phyloP scores from a whole-genome alignment of 2,888 invertebrate genomes.

The Papilio elwesi region DNA sequence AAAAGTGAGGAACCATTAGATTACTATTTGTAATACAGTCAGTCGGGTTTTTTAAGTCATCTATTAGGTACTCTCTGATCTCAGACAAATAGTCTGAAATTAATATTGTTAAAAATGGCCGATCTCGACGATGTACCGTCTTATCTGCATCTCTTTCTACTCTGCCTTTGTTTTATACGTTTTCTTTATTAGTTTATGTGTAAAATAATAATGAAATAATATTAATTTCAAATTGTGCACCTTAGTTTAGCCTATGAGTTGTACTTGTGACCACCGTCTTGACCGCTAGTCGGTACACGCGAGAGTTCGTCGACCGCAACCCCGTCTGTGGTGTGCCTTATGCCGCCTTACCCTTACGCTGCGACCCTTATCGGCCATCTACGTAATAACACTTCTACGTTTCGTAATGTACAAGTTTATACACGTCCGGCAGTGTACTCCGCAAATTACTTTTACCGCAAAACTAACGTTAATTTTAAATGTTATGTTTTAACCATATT shows the following conservation, averaged over 20 bases:
- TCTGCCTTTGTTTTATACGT: too few species aligned
- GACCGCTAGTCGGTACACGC: conserved; percentile 64
- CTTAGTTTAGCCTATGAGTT: conserved; percentile 2
- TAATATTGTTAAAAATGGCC: too few species aligned
- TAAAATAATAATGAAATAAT: background rate
- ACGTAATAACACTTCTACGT: conserved; percentile 44
- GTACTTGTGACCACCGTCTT: conserved; percentile 59
- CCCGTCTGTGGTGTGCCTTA: conserved; percentile 35
- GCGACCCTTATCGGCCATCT: conserved; percentile 37
- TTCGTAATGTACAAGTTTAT: conserved; percentile 46
- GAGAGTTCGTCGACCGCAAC: conserved; percentile 60
- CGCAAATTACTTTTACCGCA: conserved; percentile 15
- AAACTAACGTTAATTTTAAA: conserved; percentile 6
- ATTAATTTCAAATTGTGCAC: background rate
- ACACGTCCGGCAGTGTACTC: conserved; percentile 9
- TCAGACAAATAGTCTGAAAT: too few species aligned
- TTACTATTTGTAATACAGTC: too few species aligned
- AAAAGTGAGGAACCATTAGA: too few species aligned
- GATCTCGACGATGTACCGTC: too few species aligned
- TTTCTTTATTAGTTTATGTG: too few species aligned
- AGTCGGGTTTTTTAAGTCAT: too few species aligned
- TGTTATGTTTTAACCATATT: background rate
- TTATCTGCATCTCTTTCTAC: too few species aligned
- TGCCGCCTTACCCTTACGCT: conserved; percentile 33
- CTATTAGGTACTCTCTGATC: too few species aligned